phyloP scores from a whole-genome alignment of 2,797 vertebrate genomes.

The Myotis findleyi region DNA sequence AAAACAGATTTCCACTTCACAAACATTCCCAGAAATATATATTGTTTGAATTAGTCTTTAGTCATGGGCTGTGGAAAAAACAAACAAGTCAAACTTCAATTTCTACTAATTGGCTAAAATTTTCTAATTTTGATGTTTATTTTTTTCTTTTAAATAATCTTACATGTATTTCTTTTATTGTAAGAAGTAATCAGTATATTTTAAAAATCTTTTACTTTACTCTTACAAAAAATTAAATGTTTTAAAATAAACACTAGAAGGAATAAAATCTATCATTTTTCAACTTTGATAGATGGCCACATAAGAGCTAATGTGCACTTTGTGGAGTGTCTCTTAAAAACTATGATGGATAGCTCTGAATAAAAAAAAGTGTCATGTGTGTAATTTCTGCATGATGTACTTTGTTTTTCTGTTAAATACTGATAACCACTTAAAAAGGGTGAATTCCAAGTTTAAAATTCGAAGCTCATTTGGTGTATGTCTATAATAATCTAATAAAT shows the following conservation, averaged over 20 bases:
- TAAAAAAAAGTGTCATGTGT: not conserved
- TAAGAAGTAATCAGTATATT: not conserved
- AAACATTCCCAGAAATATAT: not conserved
- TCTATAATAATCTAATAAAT: conserved; percentile 55
- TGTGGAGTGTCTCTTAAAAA: conserved; percentile 11
- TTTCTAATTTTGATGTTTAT: not conserved
- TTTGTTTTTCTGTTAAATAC: conserved; percentile 23
- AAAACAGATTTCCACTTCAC: not conserved
- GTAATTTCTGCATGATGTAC: not conserved
- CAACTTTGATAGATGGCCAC: not conserved
- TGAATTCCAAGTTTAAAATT: conserved; percentile 45
- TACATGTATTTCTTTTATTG: not conserved
- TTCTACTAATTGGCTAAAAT: not conserved
- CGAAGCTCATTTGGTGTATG: not conserved
- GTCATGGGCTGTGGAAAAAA: not conserved
- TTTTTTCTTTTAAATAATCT: not conserved
- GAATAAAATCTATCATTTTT: not conserved
- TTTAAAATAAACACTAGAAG: not conserved
- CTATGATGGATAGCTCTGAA: not conserved
- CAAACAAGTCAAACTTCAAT: not conserved
- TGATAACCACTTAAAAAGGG: conserved; percentile 33
- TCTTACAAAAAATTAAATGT: not conserved
- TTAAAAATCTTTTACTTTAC: not conserved
- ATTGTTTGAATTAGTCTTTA: not conserved
- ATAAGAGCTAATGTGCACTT: not conserved